These are phyloP conservation scores for Orius insidiosus DNA, from an alignment of 1,140 invertebrate genomes.

Conservation along the genomic window DNA sequence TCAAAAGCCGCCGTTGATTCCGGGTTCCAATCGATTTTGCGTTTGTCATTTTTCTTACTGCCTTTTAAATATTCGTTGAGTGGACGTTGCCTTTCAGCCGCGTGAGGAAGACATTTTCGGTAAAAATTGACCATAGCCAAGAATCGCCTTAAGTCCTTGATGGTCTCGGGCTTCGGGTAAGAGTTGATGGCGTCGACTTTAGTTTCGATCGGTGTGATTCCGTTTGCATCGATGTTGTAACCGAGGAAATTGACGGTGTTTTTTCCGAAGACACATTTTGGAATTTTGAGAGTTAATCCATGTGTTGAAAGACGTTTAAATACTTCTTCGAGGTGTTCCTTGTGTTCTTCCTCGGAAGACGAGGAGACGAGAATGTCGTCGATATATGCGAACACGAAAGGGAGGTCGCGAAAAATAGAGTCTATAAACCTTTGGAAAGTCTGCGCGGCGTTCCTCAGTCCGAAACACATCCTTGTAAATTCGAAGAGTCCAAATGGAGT, in stretches of 20 bases:
- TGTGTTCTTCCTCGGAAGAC: constrained; percentile 15
- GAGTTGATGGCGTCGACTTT: constrained; percentile 8
- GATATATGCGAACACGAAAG: constrained; percentile 18
- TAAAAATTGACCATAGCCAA: constrained; percentile 28
- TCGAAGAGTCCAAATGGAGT: constrained; percentile 24
- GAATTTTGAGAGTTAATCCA: constrained; percentile 17
- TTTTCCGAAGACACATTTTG: constrained; percentile 13
- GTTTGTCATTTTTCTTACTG: constrained; percentile 21
- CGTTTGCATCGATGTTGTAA: constrained; percentile 17
- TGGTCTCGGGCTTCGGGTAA: constrained; percentile 7
- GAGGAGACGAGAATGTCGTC: constrained; percentile 22
- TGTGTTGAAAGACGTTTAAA: constrained; percentile 13
- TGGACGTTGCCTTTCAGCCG: constrained; percentile 19
- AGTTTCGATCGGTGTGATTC: constrained; percentile 4
- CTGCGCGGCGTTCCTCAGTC: constrained; percentile 28
- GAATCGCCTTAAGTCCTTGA: constrained; percentile 22
- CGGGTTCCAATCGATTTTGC: not conserved
- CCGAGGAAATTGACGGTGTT: constrained; percentile 20
- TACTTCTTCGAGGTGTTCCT: constrained; percentile 17
- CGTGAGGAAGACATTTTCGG: constrained; percentile 20
- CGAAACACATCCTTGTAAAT: constrained; percentile 26
- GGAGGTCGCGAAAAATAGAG: constrained; percentile 20
- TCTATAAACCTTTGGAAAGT: constrained; percentile 30
- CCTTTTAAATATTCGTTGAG: constrained; percentile 19
- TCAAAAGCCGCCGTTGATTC: constrained; percentile 23